Conservation (phyloP, 1,140 invertebrate species). For the Planococcus citri region DNA sequence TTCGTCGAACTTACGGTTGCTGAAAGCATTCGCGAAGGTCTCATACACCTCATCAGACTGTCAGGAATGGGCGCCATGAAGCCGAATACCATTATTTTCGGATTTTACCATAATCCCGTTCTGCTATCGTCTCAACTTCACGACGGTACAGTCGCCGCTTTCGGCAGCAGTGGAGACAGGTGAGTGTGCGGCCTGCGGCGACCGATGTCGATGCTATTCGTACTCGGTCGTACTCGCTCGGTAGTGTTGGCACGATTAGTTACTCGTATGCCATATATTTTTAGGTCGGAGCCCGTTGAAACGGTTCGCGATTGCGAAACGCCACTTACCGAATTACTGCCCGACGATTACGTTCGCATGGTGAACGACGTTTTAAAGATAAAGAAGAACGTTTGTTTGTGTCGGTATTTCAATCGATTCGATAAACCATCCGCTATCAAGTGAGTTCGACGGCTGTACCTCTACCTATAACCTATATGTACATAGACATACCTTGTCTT, state of each 20-base stretch:
- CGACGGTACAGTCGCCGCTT: conserved; percentile 56
- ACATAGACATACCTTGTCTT: no score
- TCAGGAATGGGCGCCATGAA: conserved; percentile 98
- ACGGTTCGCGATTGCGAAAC: conserved; percentile 23
- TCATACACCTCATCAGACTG: conserved; percentile 82
- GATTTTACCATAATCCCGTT: conserved; percentile 70
- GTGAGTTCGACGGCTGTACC: conserved; percentile 9
- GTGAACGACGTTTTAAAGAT: conserved; percentile 75
- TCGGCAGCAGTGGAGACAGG: no score
- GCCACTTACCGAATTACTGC: conserved; percentile 17
- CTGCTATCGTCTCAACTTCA: no score
- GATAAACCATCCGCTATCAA: conserved; percentile 51
- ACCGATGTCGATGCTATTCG: no score
- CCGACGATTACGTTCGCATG: conserved; percentile 77
- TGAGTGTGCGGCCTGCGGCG: no score
- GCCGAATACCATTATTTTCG: conserved; percentile 86
- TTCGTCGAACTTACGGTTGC: conserved; percentile 92
- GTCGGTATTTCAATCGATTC: conserved; percentile 75
- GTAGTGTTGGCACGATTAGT: no score
- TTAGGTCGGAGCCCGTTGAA: no score
- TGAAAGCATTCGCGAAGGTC: conserved; percentile 67
- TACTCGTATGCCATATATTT: no score
- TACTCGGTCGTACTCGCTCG: no score
- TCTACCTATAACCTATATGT: no score
- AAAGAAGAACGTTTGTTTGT: conserved; percentile 89